Percentiles rank a stretch among this genome's conserved stretches.
These are phyloP conservation scores for Drosophila acutilabella DNA, from an alignment of 2,888 invertebrate species.

Conservation along the genomic window DNA sequence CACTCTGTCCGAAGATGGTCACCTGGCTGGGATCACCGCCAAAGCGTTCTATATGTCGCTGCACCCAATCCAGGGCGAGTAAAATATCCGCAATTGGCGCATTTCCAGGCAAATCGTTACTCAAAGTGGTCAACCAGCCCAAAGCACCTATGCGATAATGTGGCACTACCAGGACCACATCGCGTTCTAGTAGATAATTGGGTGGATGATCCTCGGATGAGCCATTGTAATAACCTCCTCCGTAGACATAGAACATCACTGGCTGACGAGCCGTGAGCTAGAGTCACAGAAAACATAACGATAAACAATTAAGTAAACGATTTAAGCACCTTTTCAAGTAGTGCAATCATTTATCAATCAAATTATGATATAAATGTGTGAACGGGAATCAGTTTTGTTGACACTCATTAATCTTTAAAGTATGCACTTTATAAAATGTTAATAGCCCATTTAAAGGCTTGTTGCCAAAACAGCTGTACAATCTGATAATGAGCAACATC, in stretches of 20 bases:
- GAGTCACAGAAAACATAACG: neutral
- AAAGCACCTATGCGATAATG: constrained; percentile 86
- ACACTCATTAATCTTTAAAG: no score
- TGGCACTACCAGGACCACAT: constrained; percentile 86
- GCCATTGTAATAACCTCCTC: constrained; percentile 85
- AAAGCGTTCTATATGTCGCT: constrained; percentile 85
- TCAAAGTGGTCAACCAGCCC: constrained; percentile 86
- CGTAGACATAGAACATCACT: constrained; percentile 85
- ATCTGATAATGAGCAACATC: constrained; percentile 2
- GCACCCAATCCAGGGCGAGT: constrained; percentile 86
- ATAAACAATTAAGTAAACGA: neutral
- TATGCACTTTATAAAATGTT: neutral
- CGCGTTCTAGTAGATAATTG: constrained; percentile 85
- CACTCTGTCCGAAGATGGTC: constrained; percentile 87
- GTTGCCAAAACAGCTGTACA: constrained; percentile 4
- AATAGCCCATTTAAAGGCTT: neutral
- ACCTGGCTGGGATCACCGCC: constrained; percentile 86
- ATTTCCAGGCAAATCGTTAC: constrained; percentile 86
- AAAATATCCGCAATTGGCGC: constrained; percentile 86
- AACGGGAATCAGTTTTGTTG: neutral
- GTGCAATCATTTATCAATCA: neutral
- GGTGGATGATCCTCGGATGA: constrained; percentile 83
- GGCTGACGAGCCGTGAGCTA: constrained; percentile 80
- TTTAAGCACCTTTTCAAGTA: neutral
- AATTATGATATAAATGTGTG: neutral